Evolutionary conservation across 2,888 invertebrate genomes (phyloP).

Genomic region (Hypselothyrea guttata): DNA sequence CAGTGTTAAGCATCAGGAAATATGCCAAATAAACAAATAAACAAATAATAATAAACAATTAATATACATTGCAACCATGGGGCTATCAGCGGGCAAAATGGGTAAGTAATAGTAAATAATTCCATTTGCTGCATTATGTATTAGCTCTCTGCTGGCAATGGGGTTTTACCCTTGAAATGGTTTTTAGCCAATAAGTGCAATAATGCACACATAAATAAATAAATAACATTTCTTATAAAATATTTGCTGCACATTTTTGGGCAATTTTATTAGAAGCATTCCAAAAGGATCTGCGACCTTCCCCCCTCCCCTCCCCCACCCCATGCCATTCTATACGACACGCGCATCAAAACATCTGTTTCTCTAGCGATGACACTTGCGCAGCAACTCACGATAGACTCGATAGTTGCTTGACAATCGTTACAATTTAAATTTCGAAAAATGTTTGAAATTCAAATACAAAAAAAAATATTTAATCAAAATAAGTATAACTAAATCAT

Average conservation of each 20-base stretch:
- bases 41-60: slow-evolving; percentile 13
- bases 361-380: slow-evolving; percentile 46
- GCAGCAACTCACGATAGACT: neutral
- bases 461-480: no score
- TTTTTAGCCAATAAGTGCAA: no score
- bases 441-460: no score
- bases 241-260: slow-evolving; percentile 18
- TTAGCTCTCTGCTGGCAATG: neutral
- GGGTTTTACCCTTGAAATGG: no score
- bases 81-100: slow-evolving; percentile 79
- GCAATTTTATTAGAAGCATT: slow-evolving; percentile 41
- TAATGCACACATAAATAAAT: neutral
- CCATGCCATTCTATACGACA: no score
- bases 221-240: neutral
- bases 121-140: slow-evolving; percentile 19
- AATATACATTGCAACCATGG: slow-evolving; percentile 53
- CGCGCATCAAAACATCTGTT: slow-evolving; percentile 55
- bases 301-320: no score
- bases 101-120: slow-evolving; percentile 63
- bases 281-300: slow-evolving; percentile 68
- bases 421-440: slow-evolving; percentile 14
- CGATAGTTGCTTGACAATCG: slow-evolving; percentile 40
- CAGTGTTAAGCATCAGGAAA: slow-evolving; percentile 30
- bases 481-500: no score
- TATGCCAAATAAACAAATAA: slow-evolving; percentile 37